Percentiles rank a stretch among this genome's conserved stretches.
phyloP scores from a whole-genome alignment of 2,888 invertebrate genomes.

The Meghimatium bilineatum region DNA sequence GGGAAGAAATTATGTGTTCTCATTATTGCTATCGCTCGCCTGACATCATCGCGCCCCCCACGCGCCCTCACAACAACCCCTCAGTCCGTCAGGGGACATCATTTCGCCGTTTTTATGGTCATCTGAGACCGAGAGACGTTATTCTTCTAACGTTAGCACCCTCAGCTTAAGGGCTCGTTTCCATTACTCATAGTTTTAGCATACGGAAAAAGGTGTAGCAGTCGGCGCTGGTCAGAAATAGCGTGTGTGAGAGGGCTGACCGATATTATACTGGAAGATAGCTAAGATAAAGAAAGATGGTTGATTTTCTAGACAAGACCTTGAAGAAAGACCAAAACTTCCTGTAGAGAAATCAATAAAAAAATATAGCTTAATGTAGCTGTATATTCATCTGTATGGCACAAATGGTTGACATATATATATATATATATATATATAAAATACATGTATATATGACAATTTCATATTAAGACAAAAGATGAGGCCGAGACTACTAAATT shows the following conservation, averaged over 20 bases:
- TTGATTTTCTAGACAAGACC: not conserved
- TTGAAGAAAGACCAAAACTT: not conserved
- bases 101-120: constrained; percentile 39
- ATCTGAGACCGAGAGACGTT: constrained; percentile 24
- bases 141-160: constrained; percentile 36
- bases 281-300: constrained; percentile 16
- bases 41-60: constrained; percentile 13
- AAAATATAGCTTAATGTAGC: not conserved
- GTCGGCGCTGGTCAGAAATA: constrained; percentile 7
- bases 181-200: constrained; percentile 45
- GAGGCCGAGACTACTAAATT: too few species aligned
- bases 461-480: too few species aligned
- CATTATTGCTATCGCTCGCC: constrained; percentile 11
- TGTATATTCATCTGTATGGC: not conserved
- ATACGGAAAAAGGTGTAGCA: constrained; percentile 25
- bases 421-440: too few species aligned
- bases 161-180: constrained; percentile 26
- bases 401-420: too few species aligned
- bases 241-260: not conserved
- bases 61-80: constrained; percentile 15
- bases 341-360: not conserved
- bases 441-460: too few species aligned
- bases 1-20: constrained; percentile 34
- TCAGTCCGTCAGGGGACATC: constrained; percentile 40
- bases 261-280: constrained; percentile 19